Percentiles rank a stretch among this genome's conserved stretches.
Conservation (phyloP, 2,797 vertebrate species). For the Anguilla pacifica region DNA sequence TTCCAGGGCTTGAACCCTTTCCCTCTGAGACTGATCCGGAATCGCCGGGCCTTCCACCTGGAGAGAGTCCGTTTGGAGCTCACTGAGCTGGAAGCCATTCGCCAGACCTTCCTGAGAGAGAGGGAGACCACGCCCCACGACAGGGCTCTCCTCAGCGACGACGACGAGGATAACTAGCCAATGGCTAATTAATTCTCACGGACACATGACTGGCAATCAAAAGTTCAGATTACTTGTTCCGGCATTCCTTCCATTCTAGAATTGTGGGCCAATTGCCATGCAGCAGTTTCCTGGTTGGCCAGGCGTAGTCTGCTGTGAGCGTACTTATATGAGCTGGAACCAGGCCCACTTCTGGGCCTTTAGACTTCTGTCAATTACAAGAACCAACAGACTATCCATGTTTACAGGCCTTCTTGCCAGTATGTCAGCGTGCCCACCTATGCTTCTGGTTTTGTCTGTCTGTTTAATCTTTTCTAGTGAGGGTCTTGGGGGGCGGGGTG, state of each 20-base stretch:
- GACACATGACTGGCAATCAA: slow-evolving; percentile 7
- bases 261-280: not conserved
- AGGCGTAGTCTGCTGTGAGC: slow-evolving; percentile 32
- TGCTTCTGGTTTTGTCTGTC: slow-evolving; percentile 30
- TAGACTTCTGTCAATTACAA: not conserved
- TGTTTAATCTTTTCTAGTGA: slow-evolving; percentile 16
- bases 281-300: not conserved
- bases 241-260: not conserved
- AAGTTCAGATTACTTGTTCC: not conserved
- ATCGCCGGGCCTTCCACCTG: slow-evolving; percentile 88
- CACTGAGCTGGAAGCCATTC: slow-evolving; percentile 91
- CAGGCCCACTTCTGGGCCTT: not conserved
- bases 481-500: not conserved
- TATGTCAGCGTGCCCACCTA: not conserved
- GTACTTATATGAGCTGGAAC: slow-evolving; percentile 39
- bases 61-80: slow-evolving; percentile 95
- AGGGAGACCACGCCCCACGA: slow-evolving; percentile 82
- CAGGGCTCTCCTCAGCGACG: slow-evolving; percentile 88
- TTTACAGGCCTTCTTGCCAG: slow-evolving; percentile 59
- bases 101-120: slow-evolving; percentile 91
- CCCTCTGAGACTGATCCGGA: slow-evolving; percentile 91
- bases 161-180: slow-evolving; percentile 85
- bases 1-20: slow-evolving; percentile 97
- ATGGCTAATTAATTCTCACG: not conserved
- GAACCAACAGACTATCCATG: not conserved